Evolutionary conservation across 1,140 invertebrate genomes (phyloP), one percentile per base, ranked within the genome.

Genomic region (Macrosteles quadrilineatus): DNA sequence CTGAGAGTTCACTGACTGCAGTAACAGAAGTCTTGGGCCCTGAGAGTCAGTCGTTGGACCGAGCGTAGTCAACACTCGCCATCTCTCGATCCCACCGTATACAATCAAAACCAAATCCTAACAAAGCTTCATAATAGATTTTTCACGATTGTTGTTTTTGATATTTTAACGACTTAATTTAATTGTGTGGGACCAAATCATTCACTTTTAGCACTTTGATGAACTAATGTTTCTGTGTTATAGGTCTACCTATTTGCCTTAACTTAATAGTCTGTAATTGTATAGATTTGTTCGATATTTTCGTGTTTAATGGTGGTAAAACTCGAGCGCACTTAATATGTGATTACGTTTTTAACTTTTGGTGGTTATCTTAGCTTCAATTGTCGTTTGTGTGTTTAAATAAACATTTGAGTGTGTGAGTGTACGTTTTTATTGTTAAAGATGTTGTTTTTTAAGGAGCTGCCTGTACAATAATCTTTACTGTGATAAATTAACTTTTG

Each of bases 401-500:
- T 59, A 23, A 21, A 29, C 27, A 27, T 59, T 59, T 29, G 27
- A 27, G 55, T 59, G 27, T 59, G 12, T 27, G 21, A 27, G 21
- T 59, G 27, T 59, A 23, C n/a, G 55, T 27, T 14, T 59, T 59
- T 50, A 21, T 59, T 21, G 12, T 59, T 14, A 21, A 21, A 59
- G 6, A 29, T 27, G 9, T 59, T 59, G 21, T 11, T 59, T 59
- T 59, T 9, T 19, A 6, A 23, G 25, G n/a, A 25, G 55, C 27
- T 59, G 21, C 12, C 27, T 14, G 23, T 59, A 30, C 27, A 59
- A 59, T 59, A 59, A 59, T 30, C 27, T 14, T 59, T 59, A 59
- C 55, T 59, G 55, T 59, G 55, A 59, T 59, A 59, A 25, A 59
- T 36, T 36, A 36, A 36, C 32, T 36, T 36, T 36, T 36, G 32